Evolutionary conservation across 2,888 invertebrate genomes (phyloP).

Genomic region (Lordiphosa andalusiaca): DNA sequence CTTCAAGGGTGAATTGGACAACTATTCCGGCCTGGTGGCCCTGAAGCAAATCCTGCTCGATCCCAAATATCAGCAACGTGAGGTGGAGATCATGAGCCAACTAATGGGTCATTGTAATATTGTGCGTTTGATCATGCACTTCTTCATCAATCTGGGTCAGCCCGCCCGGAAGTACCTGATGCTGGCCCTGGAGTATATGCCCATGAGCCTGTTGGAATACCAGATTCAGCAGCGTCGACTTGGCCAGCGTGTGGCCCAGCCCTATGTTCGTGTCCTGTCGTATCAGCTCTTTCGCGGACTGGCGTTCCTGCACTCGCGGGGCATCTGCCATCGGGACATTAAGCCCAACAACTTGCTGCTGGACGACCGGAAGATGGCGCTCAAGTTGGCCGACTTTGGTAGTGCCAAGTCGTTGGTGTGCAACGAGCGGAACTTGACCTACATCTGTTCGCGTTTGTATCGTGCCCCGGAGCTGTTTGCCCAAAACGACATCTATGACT

Average conservation of each 20-base stretch:
- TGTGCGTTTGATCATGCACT: conserved; percentile 99
- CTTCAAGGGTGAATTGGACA: conserved; percentile 97
- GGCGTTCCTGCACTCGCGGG: conserved; percentile 98
- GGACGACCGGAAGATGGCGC: conserved; percentile 96
- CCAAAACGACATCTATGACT: conserved; percentile 97
- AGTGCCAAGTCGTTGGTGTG: conserved; percentile 97
- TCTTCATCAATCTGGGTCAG: conserved; percentile 97
- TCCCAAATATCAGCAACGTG: conserved; percentile 99
- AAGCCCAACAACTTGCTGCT: conserved; percentile 99
- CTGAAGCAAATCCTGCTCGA: conserved; percentile 99
- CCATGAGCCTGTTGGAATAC: conserved; percentile 82
- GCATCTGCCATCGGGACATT: conserved; percentile 99
- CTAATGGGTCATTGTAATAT: conserved; percentile 99
- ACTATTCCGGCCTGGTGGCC: conserved; percentile 96
- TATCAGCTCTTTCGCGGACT: conserved; percentile 99
- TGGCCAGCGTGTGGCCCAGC: conserved; percentile 98
- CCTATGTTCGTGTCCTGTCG: conserved; percentile 99
- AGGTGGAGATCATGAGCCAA: conserved; percentile 98
- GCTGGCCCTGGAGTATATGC: conserved; percentile 99
- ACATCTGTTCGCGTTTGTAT: conserved; percentile 99
- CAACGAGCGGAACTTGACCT: conserved; percentile 97
- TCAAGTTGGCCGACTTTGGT: conserved; percentile 99
- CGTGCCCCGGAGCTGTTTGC: conserved; percentile 99
- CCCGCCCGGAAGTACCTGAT: conserved; percentile 88
- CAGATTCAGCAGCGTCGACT: conserved; percentile 94